A percentile compares a stretch with the other conserved stretches of the same genome.
These are phyloP conservation scores for Hetaerina americana DNA, from an alignment of 1,140 invertebrate genomes.

Conservation along the genomic window DNA sequence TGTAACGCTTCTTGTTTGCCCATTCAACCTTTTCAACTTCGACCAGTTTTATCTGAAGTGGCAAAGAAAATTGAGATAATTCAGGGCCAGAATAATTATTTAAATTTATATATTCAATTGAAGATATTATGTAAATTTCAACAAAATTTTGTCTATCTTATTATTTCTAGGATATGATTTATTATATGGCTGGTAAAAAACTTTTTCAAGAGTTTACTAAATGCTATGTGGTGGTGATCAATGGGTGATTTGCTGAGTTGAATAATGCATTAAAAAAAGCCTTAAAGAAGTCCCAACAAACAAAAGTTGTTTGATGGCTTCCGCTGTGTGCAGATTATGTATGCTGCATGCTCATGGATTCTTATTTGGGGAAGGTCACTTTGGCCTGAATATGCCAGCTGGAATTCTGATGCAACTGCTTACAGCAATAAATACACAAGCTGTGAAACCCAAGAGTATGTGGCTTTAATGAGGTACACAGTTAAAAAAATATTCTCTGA, in stretches of 20 bases:
- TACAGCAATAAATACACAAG: too few relatives aligned
- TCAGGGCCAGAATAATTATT: too few relatives aligned
- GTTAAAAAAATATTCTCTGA: background rate
- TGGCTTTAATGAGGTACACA: background rate
- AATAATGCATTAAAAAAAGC: background rate
- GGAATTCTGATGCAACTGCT: too few relatives aligned
- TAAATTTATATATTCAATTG: background rate
- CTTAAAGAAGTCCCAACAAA: background rate
- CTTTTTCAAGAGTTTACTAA: background rate
- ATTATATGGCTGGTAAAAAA: too few relatives aligned
- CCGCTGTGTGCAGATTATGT: too few relatives aligned
- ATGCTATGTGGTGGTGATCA: background rate
- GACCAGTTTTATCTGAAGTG: constrained; percentile 41
- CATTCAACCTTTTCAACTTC: constrained; percentile 51
- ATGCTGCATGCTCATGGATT: too few relatives aligned
- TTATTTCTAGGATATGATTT: too few relatives aligned
- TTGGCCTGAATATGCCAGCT: too few relatives aligned
- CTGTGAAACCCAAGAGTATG: background rate
- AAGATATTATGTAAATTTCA: background rate
- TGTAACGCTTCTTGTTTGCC: constrained; percentile 45
- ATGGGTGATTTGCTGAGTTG: constrained; percentile 16
- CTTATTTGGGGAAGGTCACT: too few relatives aligned
- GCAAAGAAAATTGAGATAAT: too few relatives aligned
- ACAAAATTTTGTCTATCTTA: too few relatives aligned
- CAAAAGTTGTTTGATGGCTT: background rate